These are phyloP conservation scores for Simalia tracyae DNA, from an alignment of 2,797 vertebrate genomes.

Conservation along the genomic window DNA sequence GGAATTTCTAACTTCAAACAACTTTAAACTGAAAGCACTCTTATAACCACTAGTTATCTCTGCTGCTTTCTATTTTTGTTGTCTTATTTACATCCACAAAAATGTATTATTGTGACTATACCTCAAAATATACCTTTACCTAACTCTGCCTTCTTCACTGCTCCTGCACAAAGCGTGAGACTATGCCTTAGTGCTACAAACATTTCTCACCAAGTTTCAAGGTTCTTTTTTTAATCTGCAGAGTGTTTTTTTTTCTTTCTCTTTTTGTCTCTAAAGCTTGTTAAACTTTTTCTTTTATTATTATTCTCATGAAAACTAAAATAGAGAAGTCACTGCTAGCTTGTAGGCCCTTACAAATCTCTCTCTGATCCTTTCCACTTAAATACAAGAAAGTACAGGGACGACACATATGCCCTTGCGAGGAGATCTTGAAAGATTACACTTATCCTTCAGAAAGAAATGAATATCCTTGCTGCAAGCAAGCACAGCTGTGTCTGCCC, in stretches of 20 bases:
- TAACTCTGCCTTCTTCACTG: slow-evolving; percentile 26
- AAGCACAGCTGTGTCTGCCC: slow-evolving; percentile 29
- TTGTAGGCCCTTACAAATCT: slow-evolving; percentile 36
- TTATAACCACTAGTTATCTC: not conserved
- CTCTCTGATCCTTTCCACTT: slow-evolving; percentile 52
- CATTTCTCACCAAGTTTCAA: not conserved
- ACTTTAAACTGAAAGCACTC: slow-evolving; percentile 36
- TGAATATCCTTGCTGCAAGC: slow-evolving; percentile 30
- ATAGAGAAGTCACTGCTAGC: slow-evolving; percentile 32
- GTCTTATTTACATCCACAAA: slow-evolving; percentile 9
- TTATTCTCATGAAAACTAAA: slow-evolving; percentile 32
- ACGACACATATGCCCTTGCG: slow-evolving; percentile 29
- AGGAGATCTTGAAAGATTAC: slow-evolving; percentile 58
- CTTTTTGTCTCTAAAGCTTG: slow-evolving; percentile 48
- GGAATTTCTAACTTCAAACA: slow-evolving; percentile 25
- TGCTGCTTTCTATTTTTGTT: slow-evolving; percentile 29
- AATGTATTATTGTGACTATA: slow-evolving; percentile 32
- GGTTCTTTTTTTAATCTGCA: slow-evolving; percentile 20
- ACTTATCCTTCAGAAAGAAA: slow-evolving; percentile 58
- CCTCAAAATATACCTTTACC: not conserved
- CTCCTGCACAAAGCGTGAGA: not conserved
- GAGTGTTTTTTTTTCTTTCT: not conserved
- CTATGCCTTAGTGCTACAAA: not conserved
- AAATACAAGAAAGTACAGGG: slow-evolving; percentile 51
- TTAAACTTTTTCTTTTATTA: slow-evolving; percentile 21